Percentiles rank a stretch among this genome's conserved stretches.
Conservation (phyloP, 2,797 vertebrate genomes). For the Cuniculus paca region DNA sequence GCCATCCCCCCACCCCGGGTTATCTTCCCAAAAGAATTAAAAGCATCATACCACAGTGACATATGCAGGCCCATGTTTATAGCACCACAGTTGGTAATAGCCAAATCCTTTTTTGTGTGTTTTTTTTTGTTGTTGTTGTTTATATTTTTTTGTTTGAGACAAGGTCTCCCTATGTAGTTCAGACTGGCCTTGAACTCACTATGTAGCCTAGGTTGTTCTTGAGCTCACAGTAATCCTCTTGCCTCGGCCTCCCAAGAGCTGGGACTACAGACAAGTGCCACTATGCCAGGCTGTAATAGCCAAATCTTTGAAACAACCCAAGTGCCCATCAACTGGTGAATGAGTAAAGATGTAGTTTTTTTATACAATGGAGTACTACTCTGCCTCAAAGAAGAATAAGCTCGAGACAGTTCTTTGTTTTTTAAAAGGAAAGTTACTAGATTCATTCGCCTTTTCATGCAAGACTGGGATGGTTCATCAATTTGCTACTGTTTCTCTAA, state of each 20-base stretch:
- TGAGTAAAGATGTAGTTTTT: not conserved
- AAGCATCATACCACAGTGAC: too few species aligned
- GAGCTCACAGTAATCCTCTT: not conserved
- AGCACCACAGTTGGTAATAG: too few species aligned
- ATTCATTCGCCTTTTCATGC: constrained; percentile 28
- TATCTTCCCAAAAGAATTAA: too few species aligned
- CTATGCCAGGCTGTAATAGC: not conserved
- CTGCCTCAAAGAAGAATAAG: not conserved
- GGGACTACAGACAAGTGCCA: not conserved
- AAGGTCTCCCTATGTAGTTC: not conserved
- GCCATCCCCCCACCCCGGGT: too few species aligned
- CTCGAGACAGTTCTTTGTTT: not conserved
- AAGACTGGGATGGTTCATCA: not conserved
- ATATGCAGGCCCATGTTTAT: too few species aligned
- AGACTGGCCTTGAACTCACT: not conserved
- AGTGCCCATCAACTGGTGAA: not conserved
- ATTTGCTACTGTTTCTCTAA: constrained; percentile 25
- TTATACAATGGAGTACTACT: not conserved
- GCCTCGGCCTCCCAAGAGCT: not conserved
- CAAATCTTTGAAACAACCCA: not conserved
- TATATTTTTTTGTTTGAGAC: not conserved
- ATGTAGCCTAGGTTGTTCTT: too few species aligned
- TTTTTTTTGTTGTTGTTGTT: not conserved
- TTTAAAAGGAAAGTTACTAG: not conserved
- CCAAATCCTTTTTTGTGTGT: not conserved